Evolutionary conservation across 92 coral and sea anemone genomes (phyloP), one percentile per base, ranked within the genome.

Genomic region (Porites cylindrica): DNA sequence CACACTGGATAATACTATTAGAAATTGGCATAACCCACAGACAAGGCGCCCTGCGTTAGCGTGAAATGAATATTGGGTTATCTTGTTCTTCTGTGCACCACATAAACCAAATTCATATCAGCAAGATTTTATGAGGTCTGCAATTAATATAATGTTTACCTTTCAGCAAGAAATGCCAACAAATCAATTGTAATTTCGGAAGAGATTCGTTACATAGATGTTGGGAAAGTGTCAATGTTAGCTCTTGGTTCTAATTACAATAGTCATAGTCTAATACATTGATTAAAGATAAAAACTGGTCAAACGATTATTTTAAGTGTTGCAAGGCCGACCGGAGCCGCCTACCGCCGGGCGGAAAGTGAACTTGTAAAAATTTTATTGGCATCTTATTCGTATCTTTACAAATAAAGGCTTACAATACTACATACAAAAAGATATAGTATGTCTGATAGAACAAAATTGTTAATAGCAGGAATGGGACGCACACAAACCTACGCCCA

Each of bases 71-170:
- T 11, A 8, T 67, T 67, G 14, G 23, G 26, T 8, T 24, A 67
- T 23, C 16, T 9, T 1, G 13, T 67, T 51, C 23, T 50, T 76
- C 56, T 76, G 8, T 24, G 6, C 1, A 16, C 68, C 13, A 13
- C 12, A 64, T 4, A 66, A 65, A 29, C 63, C 59, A 77, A 0
- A 61, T 78, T 32, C 11, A 66, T 20, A 50, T 66, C 64, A 21
- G 43, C 76, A 23, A 68, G 77, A 38, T 53, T 12, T 81, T 81
- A 68, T 69, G 58, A 81, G 66, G 63, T 80, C 65, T 26, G 26
- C 26, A 72, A 54, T 51, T 66, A 51, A 80, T 80, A 13, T 51
- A 66, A 10, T 66, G 59, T 80, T 80, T 54, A 70, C 69, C 14
- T 63, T 38, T 56, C 7, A 3, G 53, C 68, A 5, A 32, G 58